Conservation (phyloP, 2,113 vertebrate species). For the Pungitius pungitius region DNA sequence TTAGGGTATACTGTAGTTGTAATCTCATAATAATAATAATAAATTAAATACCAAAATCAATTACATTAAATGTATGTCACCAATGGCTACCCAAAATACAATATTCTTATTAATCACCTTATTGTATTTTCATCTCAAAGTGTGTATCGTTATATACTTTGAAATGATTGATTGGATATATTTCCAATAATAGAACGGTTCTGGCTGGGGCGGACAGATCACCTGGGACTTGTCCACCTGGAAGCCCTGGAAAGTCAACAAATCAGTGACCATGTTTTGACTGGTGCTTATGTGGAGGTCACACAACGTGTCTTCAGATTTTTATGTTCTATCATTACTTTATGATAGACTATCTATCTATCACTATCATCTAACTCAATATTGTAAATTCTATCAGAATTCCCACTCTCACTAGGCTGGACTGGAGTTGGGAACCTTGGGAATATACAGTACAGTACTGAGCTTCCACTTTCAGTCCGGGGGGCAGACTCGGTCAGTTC, state of each 20-base stretch:
- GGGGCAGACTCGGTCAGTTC: no score
- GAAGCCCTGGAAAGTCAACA: conserved; percentile 16
- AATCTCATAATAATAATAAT: not conserved
- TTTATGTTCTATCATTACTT: conserved; percentile 37
- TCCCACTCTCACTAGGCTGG: conserved; percentile 81
- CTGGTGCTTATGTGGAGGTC: not conserved
- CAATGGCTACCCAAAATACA: not conserved
- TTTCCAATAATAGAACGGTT: not conserved
- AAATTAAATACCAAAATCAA: not conserved
- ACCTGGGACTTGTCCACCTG: not conserved
- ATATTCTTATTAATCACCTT: not conserved
- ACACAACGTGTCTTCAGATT: conserved; percentile 3
- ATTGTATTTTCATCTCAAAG: not conserved
- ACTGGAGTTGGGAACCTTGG: no score
- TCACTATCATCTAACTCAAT: not conserved
- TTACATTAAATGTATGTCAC: not conserved
- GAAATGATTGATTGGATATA: not conserved
- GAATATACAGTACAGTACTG: no score
- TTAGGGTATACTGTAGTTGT: not conserved
- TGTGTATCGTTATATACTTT: not conserved
- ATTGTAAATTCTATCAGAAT: conserved; percentile 13
- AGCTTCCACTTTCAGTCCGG: no score
- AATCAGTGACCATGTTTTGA: conserved; percentile 6
- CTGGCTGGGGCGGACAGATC: not conserved
- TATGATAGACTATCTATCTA: no score